Base-by-base conservation (phyloP, 2,113 vertebrate genomes). In the Formicarius rufipectus region DNA sequence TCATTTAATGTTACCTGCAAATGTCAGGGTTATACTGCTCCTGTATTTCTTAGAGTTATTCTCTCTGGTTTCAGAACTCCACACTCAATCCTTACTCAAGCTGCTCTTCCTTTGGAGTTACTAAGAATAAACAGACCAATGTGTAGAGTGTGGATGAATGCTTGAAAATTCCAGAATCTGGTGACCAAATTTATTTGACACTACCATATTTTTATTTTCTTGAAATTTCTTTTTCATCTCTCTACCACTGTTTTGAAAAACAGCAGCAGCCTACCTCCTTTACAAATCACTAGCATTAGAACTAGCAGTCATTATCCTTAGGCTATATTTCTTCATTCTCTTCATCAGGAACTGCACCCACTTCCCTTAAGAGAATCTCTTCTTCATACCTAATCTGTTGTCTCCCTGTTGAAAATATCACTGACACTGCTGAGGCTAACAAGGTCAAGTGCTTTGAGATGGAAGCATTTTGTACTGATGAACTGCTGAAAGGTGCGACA, bases 391-490 rank as follows among this genome's bases (percentile, higher is more conserved):
- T 95, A 95, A 96, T 94, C 94, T 94, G 59, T 62, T 92, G 82
- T 89, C 92, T 93, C 84, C 59, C 80, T 82, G 90, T 90, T 96
- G 89, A 96, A 97, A 97, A 97, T 91, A 93, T 94, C 94, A 97
- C 84, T 93, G 91, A 96, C 97, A 97, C 95, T 4, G 14, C 90
- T n/a, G 83, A 97, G 96, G 94, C 96, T 97, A 97, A 97, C 97
- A 98, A 98, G 97, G 97, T 98, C 97, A 97, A 97, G 95, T 95
- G 91, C 94, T 97, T 59, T 81, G 95, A 96, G 95, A 95, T 92
- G 92, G 95, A 96, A 96, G 67, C 94, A 93, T 95, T 96, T 95
- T 96, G 88, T 96, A 95, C 90, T 96, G 96, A 96, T 89, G 94
- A 97, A 96, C 95, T 95, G 96, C 95, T 97, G 96, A 97, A 97